These are phyloP conservation scores for Tridacna gigas DNA, from an alignment of 2,888 invertebrate species.

Conservation along the genomic window DNA sequence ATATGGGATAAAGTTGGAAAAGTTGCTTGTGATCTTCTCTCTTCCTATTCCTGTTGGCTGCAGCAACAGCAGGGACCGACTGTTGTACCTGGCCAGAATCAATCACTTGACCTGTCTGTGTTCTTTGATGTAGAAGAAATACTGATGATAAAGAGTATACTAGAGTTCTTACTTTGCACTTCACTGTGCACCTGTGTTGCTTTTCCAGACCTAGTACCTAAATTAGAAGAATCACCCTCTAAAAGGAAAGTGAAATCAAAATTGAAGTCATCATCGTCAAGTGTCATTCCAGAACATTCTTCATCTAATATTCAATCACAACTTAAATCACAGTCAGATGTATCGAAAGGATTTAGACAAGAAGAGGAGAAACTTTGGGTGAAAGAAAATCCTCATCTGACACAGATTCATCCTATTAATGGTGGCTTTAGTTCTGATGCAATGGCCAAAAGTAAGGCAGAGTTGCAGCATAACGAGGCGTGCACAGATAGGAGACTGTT, in stretches of 20 bases:
- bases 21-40: conserved; percentile 59
- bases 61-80: conserved; percentile 21
- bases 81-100: conserved; percentile 12
- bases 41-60: conserved; percentile 58
- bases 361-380: conserved; percentile 59
- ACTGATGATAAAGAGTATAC: conserved; percentile 55
- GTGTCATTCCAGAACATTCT: conserved; percentile 24
- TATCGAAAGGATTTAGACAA: conserved; percentile 32
- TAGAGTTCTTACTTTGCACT: conserved; percentile 63
- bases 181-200: conserved; percentile 68
- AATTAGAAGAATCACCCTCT: conserved; percentile 45
- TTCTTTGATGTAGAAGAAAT: conserved; percentile 64
- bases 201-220: conserved; percentile 60
- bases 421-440: conserved; percentile 6
- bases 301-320: conserved; percentile 23
- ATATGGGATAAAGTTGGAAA: conserved; percentile 71
- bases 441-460: conserved; percentile 54
- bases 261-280: conserved; percentile 53
- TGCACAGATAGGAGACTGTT: conserved; percentile 69
- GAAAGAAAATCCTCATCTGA: conserved; percentile 65
- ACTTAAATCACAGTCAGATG: conserved; percentile 56
- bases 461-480: conserved; percentile 69
- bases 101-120: conserved; percentile 16
- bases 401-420: conserved; percentile 18
- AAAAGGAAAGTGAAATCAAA: conserved; percentile 50